Conservation (phyloP, 2,113 vertebrate species). For the Plecotus auritus region DNA sequence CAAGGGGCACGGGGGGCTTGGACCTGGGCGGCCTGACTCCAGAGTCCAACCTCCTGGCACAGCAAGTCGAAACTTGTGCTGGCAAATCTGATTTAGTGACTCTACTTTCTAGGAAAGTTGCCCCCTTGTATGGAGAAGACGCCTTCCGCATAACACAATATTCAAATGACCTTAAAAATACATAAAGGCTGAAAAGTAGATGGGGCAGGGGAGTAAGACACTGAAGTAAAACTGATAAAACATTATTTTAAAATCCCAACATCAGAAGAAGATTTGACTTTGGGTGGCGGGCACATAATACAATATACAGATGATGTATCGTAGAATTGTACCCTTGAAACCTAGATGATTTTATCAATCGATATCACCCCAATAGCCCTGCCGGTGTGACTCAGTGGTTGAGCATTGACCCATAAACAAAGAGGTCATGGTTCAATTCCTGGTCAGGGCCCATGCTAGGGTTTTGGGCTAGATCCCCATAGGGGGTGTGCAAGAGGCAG, state of each 20-base stretch:
- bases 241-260: not conserved
- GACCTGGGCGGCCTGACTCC: not conserved
- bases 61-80: not conserved
- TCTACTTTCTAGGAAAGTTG: constrained; percentile 48
- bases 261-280: not conserved
- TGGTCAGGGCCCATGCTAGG: no score
- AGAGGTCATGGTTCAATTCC: no score
- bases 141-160: not conserved
- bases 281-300: not conserved
- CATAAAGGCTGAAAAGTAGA: not conserved
- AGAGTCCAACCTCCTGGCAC: not conserved
- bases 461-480: no score
- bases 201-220: not conserved
- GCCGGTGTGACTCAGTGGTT: no score
- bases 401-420: no score
- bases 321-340: not conserved
- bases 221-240: not conserved
- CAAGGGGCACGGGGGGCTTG: not conserved
- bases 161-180: not conserved
- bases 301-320: not conserved
- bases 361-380: not conserved
- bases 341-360: not conserved
- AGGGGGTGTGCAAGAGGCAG: no score
- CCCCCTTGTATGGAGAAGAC: not conserved
- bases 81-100: not conserved